Evolutionary conservation across 2,888 invertebrate genomes (phyloP), one percentile per base, ranked within the genome.

Genomic region (Gari tellinella): DNA sequence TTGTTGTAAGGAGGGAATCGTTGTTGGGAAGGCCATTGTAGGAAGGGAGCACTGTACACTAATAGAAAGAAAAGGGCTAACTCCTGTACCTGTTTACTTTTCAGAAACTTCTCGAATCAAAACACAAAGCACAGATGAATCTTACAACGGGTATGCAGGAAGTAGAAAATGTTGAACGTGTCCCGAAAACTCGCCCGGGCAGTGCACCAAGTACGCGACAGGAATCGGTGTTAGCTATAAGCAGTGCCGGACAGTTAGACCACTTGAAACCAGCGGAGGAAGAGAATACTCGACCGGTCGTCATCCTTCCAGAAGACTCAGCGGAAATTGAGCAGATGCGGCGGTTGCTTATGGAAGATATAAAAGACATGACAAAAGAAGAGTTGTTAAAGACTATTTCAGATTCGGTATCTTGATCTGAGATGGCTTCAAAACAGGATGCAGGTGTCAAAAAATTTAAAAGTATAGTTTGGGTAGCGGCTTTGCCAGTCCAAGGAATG

Each of bases 181-280:
- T 67, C 23, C 84, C 84, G 14, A 88, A 89, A 53, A 62, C 75
- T 5, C 80, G 90, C 2, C 89, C 89, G 1, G 75, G 82, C 14
- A 90, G 90, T 80, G 90, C 90, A 1, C 90, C 90, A 2, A 80
- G 80, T n/a, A 90, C 90, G 10, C 69, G 72, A 45, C 7, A 38
- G 0, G 89, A 90, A 65, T 70, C 82, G 8, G 61, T 77, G 15
- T 61, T 58, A 0, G 89, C 88, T 1, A 87, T 88, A 14, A 53
- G 81, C n/a, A 82, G 82, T 58, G 89, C 89, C 5, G 88, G 88
- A 2, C 83, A 89, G 67, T 82, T 83, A 0, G 83, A 83, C 37
- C 81, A 86, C 60, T 66, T 85, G 15, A 64, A 63, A 26, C 53
- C 57, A 0, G 66, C 68, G 1, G 62, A 75, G 5, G 62, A 57